phyloP scores from a whole-genome alignment of 2,113 vertebrate genomes.

The Neodon shergylaensis region DNA sequence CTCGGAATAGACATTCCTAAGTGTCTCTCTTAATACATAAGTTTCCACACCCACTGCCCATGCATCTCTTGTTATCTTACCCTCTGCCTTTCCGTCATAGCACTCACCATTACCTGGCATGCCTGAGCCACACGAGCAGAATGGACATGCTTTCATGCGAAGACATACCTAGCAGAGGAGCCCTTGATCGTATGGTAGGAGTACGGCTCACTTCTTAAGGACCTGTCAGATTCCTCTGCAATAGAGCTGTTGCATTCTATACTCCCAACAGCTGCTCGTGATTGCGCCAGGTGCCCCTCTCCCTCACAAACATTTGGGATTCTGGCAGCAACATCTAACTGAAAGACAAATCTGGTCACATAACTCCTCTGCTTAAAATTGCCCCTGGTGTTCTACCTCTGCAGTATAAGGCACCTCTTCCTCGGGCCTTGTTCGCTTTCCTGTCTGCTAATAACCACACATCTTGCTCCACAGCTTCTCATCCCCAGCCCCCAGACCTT shows the following conservation, averaged over 20 bases:
- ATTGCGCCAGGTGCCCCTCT: not conserved
- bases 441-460: not conserved
- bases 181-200: not conserved
- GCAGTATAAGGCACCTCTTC: not conserved
- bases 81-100: not conserved
- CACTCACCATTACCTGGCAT: not conserved
- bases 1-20: not conserved
- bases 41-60: not conserved
- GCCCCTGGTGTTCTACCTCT: not conserved
- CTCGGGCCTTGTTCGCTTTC: not conserved
- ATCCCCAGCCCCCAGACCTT: not conserved
- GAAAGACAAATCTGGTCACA: not conserved
- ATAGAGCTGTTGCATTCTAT: slow-evolving; percentile 18
- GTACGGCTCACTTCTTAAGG: slow-evolving; percentile 30
- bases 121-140: not conserved
- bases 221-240: slow-evolving; percentile 35
- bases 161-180: slow-evolving; percentile 9
- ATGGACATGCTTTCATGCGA: not conserved
- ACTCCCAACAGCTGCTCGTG: not conserved
- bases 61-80: not conserved
- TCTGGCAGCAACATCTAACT: not conserved
- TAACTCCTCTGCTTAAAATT: not conserved
- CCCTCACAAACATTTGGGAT: not conserved
- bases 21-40: not conserved
- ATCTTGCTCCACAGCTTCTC: not conserved